phyloP scores from a whole-genome alignment of 1,140 invertebrate species.

The Delia radicum region DNA sequence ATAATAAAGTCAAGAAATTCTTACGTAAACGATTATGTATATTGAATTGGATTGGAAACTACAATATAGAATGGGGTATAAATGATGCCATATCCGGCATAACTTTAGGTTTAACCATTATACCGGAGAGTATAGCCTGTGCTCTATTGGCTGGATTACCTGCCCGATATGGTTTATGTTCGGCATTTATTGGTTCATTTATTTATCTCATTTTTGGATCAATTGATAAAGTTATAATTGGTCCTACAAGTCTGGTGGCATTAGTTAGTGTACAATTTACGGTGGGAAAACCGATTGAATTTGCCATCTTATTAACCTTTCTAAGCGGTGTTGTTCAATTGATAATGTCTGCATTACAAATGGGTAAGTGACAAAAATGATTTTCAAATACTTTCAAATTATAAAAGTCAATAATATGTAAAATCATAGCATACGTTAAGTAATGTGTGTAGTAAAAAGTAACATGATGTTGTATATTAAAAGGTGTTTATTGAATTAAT shows the following conservation, averaged over 20 bases:
- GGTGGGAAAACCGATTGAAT: slow-evolving; percentile 70
- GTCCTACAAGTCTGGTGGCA: slow-evolving; percentile 79
- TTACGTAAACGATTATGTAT: slow-evolving; percentile 56
- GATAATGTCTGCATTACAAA: slow-evolving; percentile 64
- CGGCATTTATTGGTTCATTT: slow-evolving; percentile 68
- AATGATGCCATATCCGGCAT: slow-evolving; percentile 74
- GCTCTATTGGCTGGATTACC: slow-evolving; percentile 72
- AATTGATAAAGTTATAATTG: slow-evolving; percentile 87
- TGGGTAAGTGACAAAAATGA: slow-evolving; percentile 52
- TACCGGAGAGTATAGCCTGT: slow-evolving; percentile 83
- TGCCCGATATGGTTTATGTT: slow-evolving; percentile 62
- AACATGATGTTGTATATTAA: not conserved
- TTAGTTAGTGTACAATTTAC: slow-evolving; percentile 71
- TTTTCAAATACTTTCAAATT: too few species aligned
- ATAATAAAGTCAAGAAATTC: slow-evolving; percentile 31
- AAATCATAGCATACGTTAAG: too few species aligned
- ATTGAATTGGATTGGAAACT: slow-evolving; percentile 66
- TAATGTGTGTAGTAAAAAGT: not conserved
- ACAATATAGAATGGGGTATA: slow-evolving; percentile 62
- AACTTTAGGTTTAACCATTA: slow-evolving; percentile 77
- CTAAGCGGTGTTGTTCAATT: slow-evolving; percentile 76
- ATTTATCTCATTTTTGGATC: slow-evolving; percentile 87
- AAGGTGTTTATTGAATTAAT: not conserved
- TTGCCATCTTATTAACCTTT: slow-evolving; percentile 78
- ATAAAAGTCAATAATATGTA: too few species aligned